Evolutionary conservation across 2,113 vertebrate species (phyloP), one percentile per base, ranked within the genome.

Genomic region (Phaethornis superciliosus): DNA sequence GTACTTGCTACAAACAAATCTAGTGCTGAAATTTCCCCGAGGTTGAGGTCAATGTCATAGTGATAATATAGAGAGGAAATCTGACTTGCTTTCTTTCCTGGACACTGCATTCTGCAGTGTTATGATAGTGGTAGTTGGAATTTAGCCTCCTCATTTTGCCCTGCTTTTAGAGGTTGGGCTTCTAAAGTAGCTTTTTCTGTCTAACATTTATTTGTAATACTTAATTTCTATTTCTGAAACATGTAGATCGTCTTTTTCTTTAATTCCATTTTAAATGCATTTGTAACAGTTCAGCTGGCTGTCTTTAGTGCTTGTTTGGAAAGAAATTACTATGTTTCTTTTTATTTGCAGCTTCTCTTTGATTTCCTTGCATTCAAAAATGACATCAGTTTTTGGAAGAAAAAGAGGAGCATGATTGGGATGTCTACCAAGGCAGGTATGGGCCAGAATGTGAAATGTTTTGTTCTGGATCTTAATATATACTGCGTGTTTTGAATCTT

Each of bases 301-400:
- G 54, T 80, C 21, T 76, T 37, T 58, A 37, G 10, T 28, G 24
- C 4, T 0, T 1, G 1, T 77, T 86, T 79, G 37, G 21, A 90
- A 65, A 15, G 10, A 58, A 69, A 35, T 37, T 7, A 30, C 2
- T 55, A 2, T 76, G 20, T 51, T 70, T 56, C 28, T 56, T 89
- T 47, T 28, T 52, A 35, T 91, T 96, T 97, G 26, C 94, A 99
- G 99, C 99, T 99, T 76, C 98, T 99, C 14, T 99, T 99, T 96
- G 99, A 99, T 95, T 99, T 99, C 87, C 97, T 99, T 96, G 99
- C 99, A 1, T 99, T 99, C 96, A 99, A 99, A 97, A 99, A 99
- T 15, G 99, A 99, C 90, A 99, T 99, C 97, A 99, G 99, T 92
- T 99, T 99, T 93, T 99, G 99, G 99, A 99, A 99, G 95, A 98